Percentiles rank a stretch among this genome's conserved stretches.
phyloP scores from a whole-genome alignment of 1,140 invertebrate species.

The Portunus trituberculatus region DNA sequence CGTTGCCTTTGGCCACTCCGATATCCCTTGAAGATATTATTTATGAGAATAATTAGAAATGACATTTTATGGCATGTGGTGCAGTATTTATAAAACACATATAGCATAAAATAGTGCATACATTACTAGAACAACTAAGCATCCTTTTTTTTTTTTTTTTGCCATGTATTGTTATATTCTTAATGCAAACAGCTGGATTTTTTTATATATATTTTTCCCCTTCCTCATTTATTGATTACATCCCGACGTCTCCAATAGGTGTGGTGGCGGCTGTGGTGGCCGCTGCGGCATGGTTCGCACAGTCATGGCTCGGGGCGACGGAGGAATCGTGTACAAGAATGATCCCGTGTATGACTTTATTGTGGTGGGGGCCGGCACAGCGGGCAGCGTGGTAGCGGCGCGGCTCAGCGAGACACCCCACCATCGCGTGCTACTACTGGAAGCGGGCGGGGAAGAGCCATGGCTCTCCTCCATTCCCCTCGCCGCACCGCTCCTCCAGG shows the following conservation, averaged over 20 bases:
- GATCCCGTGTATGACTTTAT: slow-evolving; percentile 76
- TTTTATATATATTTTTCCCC: background rate
- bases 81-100: no score
- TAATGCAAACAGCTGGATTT: no score
- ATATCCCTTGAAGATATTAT: no score
- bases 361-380: slow-evolving; percentile 81
- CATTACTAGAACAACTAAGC: no score
- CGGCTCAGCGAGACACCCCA: slow-evolving; percentile 78
- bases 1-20: no score
- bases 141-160: no score
- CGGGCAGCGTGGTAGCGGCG: slow-evolving; percentile 83
- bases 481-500: slow-evolving; percentile 86
- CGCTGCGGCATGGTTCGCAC: slow-evolving; percentile 51
- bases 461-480: slow-evolving; percentile 85
- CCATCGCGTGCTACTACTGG: slow-evolving; percentile 77
- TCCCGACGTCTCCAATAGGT: background rate
- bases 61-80: no score
- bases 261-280: slow-evolving; percentile 34
- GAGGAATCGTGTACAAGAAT: slow-evolving; percentile 62
- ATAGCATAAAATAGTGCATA: no score
- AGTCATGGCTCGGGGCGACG: slow-evolving; percentile 62
- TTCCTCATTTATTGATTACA: background rate
- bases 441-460: slow-evolving; percentile 78
- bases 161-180: no score
- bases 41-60: no score